Percentiles rank a stretch among this genome's conserved stretches.
Conservation (phyloP, 2,797 vertebrate species). For the Notoglanidium macrostoma region DNA sequence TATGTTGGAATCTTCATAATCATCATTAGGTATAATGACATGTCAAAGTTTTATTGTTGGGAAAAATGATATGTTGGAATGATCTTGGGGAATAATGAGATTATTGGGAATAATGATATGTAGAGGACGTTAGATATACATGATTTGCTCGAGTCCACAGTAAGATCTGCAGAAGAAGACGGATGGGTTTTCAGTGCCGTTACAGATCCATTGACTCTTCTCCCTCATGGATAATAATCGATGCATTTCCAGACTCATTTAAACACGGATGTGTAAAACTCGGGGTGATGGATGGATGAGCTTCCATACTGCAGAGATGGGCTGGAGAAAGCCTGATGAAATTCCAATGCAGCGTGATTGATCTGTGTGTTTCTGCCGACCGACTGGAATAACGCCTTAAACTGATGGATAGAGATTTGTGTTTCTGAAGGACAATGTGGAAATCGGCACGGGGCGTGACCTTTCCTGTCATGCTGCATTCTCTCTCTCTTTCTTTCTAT, state of each 20-base stretch:
- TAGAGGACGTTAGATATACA: constrained; percentile 15
- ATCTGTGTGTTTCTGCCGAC: constrained; percentile 64
- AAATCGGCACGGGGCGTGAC: constrained; percentile 70
- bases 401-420: constrained; percentile 77
- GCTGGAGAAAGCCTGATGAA: constrained; percentile 66
- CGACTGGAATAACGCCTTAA: constrained; percentile 66
- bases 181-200: constrained; percentile 58
- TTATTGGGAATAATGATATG: constrained; percentile 17
- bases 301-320: constrained; percentile 48
- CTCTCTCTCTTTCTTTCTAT: not conserved
- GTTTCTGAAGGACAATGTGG: constrained; percentile 76
- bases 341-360: constrained; percentile 76
- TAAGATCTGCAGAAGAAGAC: constrained; percentile 62
- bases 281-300: constrained; percentile 69
- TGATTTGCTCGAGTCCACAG: constrained; percentile 40
- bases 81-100: not conserved
- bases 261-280: constrained; percentile 63
- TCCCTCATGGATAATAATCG: constrained; percentile 52
- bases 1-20: not conserved
- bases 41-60: not conserved
- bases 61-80: not conserved
- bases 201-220: constrained; percentile 66
- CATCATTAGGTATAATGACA: not conserved
- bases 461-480: constrained; percentile 64
- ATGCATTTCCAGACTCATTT: constrained; percentile 65